Base-by-base conservation (phyloP, 2,797 vertebrate species). In the Syncerus caffer region DNA sequence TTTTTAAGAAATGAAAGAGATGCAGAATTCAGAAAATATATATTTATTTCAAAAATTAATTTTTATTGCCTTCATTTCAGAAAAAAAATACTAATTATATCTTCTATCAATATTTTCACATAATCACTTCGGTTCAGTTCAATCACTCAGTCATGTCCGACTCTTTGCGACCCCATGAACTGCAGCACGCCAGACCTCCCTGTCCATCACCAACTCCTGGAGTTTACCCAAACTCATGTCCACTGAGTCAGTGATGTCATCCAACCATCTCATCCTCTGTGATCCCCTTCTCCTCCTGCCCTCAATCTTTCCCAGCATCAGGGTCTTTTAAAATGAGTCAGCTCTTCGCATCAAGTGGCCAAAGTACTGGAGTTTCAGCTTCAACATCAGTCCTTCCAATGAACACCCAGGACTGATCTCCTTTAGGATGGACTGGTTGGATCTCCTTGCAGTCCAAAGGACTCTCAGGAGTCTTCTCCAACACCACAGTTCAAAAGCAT, bases 61-160 rank as follows among this genome's bases (percentile, higher is more conserved):
- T 91, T 78, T 90, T 91, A n/a, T 82, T 92, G 10, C 25, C 2
- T 78, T 93, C 38, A 86, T 74, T 87, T 85, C 51, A 93, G 31
- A 82, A 60, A 76, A 76, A 34, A 93, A 58, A 84, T 25, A 42
- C 71, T 84, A 80, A 85, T 80, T 90, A 71, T 31, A 25, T 67
- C 51, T 89, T 91, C 86, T 86, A 47, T 95, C 53, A 91, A 14
- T 87, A 96, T 92, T 97, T 67, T 64, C 62, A 64, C 62, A 64
- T n/a, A 64, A 7, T 62, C 29, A 62, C 14, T 62, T 62, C 7
- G 17, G 31, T n/a, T n/a, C 62, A n/a, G 31, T 71, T 71, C 34
- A 38, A 5, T 38, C 0, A 0, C 67, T 71, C n/a, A 71, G 34
- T 38, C 0, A 0, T 38, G 4, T 71, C 19, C 0, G 1, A 71